Evolutionary conservation across 2,888 invertebrate species (phyloP), one percentile per base, ranked within the genome.

Genomic region (Apamea monoglypha): DNA sequence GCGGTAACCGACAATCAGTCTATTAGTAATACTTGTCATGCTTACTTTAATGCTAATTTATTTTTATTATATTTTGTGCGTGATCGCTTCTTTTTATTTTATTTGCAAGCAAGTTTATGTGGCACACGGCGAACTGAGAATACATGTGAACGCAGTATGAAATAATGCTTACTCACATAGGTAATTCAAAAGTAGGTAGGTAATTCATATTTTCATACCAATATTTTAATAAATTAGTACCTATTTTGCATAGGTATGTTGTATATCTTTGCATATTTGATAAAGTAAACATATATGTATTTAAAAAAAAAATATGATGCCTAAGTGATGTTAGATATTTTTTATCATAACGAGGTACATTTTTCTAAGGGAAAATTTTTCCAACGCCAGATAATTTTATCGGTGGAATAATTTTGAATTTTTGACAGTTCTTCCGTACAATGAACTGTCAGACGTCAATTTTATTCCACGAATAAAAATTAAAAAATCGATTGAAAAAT

Each of bases 1-100:
- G 76, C 50, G 71, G 78, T 77, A 75, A 74, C 72, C n/a, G 66
- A 69, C 83, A 86, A 72, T 76, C 47, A 72, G 74, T 21, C 72
- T 75, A 80, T 75, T 67, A 74, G 75, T 67, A 82, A 66, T 73
- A 72, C 73, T 74, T 78, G 78, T 53, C 73, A 79, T 66, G 72
- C 80, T 75, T 82, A 70, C 56, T 70, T 59, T 50, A 56, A 82
- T 82, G 72, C 56, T 47, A 59, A 78, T 73, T 50, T 73, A 63
- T 78, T 78, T 77, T 72, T 72, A 50, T 77, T 56, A 47, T 71
- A 78, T 72, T 78, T 79, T 64, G 32, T 79, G 73, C 84, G 69
- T 73, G 70, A 36, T 78, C 59, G 73, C 6, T 74, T 84, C 47
- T 78, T 72, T 81, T 83, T 78, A 61, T 70, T 66, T 66, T 61